These are phyloP conservation scores for Pterocles orientalis DNA, from an alignment of 2,113 vertebrate species.

Conservation along the genomic window DNA sequence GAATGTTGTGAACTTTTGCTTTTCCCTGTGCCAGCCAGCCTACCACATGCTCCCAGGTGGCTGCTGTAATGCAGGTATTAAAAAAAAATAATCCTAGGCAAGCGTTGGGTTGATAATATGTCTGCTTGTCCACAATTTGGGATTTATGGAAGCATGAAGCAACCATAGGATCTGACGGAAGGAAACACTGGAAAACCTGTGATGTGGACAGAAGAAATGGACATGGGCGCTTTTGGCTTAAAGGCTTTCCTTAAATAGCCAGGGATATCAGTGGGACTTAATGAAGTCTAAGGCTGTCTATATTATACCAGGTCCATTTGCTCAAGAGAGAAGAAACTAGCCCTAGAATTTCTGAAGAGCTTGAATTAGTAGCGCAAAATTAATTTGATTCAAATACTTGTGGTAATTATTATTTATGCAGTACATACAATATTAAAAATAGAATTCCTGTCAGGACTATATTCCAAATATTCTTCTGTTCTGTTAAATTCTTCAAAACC, in stretches of 20 bases:
- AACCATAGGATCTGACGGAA: neutral
- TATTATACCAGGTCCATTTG: neutral
- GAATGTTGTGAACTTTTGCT: neutral
- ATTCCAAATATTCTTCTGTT: neutral
- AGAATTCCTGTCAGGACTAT: neutral
- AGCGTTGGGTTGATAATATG: neutral
- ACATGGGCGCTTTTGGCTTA: fast-evolving
- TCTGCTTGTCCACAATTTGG: neutral
- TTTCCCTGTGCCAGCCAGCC: neutral
- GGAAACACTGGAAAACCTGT: neutral
- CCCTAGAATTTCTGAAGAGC: neutral
- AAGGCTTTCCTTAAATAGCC: neutral
- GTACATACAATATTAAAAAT: neutral
- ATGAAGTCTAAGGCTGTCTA: neutral
- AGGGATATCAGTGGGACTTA: neutral
- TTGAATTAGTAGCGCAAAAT: neutral
- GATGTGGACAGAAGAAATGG: neutral
- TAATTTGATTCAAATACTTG: neutral
- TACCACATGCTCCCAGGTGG: fast-evolving
- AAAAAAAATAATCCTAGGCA: neutral
- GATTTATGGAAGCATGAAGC: neutral
- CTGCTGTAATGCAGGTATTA: neutral
- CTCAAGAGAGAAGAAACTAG: neutral
- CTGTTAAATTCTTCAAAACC: neutral
- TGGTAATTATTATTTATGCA: neutral